Percentiles rank a stretch among this genome's conserved stretches.
These are phyloP conservation scores for Ceratosolen solmsi DNA, from an alignment of 1,140 invertebrate genomes.

Conservation along the genomic window DNA sequence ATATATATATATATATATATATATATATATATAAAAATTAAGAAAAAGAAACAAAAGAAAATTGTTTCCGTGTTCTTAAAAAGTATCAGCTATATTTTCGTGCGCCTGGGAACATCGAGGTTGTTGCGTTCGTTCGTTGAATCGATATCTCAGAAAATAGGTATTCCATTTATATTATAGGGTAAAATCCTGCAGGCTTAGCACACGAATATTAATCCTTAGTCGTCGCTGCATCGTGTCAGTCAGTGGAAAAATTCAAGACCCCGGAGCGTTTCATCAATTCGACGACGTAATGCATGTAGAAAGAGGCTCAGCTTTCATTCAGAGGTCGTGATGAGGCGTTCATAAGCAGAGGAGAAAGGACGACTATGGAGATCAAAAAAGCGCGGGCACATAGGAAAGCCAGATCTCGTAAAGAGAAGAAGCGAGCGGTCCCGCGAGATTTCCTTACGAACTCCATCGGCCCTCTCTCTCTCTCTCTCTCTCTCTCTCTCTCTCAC, in stretches of 20 bases:
- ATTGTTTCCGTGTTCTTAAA: too few species aligned
- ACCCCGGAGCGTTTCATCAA: not conserved
- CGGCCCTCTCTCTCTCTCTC: not conserved
- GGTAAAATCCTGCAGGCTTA: too few species aligned
- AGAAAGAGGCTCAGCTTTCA: not conserved
- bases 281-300: not conserved
- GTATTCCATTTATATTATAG: too few species aligned
- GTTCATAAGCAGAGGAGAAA: conserved; percentile 3
- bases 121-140: too few species aligned
- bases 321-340: conserved; percentile 5
- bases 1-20: too few species aligned
- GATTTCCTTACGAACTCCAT: conserved; percentile 30
- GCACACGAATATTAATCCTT: not conserved
- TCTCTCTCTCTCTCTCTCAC: not conserved
- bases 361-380: not conserved
- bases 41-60: too few species aligned
- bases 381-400: not conserved
- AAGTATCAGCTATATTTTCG: too few species aligned
- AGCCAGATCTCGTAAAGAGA: not conserved
- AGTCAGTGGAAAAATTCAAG: not conserved
- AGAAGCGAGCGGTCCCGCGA: conserved; percentile 6
- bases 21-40: too few species aligned
- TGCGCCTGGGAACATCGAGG: too few species aligned
- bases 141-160: too few species aligned
- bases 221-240: too few species aligned